phyloP scores from a whole-genome alignment of 1,140 invertebrate species.

The Scaptomyza montana region DNA sequence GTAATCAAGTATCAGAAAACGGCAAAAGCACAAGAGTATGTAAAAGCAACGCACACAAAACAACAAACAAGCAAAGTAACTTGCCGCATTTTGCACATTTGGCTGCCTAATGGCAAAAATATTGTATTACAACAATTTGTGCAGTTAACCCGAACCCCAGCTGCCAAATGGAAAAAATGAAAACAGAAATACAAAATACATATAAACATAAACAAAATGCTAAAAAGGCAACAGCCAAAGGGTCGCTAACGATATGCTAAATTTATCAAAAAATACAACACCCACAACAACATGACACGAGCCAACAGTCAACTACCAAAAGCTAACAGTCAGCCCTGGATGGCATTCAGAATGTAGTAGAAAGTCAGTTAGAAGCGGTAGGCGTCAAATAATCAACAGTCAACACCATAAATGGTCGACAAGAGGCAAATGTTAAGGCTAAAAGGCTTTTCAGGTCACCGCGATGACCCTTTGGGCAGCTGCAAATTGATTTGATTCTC shows the following conservation, averaged over 20 bases:
- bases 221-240: slow-evolving; percentile 48
- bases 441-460: slow-evolving; percentile 75
- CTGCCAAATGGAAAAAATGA: neutral
- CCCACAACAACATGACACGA: slow-evolving; percentile 61
- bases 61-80: slow-evolving; percentile 54
- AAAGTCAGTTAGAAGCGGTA: slow-evolving; percentile 26
- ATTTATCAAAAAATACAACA: slow-evolving; percentile 77
- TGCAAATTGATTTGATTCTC: slow-evolving; percentile 70
- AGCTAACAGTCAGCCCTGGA: no score
- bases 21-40: slow-evolving; percentile 1
- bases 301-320: neutral
- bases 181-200: slow-evolving; percentile 28
- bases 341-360: neutral
- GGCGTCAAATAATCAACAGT: slow-evolving; percentile 77
- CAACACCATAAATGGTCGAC: slow-evolving; percentile 31
- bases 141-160: slow-evolving; percentile 37
- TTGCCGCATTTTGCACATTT: slow-evolving; percentile 63
- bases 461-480: slow-evolving; percentile 24
- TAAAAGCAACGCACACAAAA: slow-evolving; percentile 18
- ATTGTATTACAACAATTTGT: slow-evolving; percentile 80
- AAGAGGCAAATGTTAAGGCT: slow-evolving; percentile 70
- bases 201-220: slow-evolving; percentile 34
- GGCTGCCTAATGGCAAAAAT: slow-evolving; percentile 76
- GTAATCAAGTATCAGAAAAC: slow-evolving; percentile 46
- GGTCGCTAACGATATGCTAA: slow-evolving; percentile 81